These are phyloP conservation scores for Myoxocephalus aenaeus DNA, from an alignment of 2,797 vertebrate genomes.

Conservation along the genomic window DNA sequence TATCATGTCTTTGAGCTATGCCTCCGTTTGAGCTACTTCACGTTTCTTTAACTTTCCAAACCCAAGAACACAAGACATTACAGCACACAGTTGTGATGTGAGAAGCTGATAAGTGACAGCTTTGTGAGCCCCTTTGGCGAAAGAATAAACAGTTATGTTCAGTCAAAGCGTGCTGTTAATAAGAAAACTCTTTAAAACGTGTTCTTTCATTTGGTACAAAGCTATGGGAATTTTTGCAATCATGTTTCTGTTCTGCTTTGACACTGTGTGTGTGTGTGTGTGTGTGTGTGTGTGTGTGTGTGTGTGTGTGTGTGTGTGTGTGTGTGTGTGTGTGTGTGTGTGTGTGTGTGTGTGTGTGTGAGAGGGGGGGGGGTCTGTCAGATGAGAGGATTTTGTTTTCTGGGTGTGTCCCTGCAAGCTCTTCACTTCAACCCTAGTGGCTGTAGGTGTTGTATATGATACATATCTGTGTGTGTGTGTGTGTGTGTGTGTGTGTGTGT, in stretches of 20 bases:
- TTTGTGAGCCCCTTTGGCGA: conserved; percentile 63
- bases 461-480: conserved; percentile 4
- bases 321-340: conserved; percentile 26
- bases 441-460: conserved; percentile 31
- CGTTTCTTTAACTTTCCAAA: conserved; percentile 62
- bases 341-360: conserved; percentile 23
- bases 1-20: conserved; percentile 54
- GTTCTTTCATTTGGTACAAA: conserved; percentile 51
- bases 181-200: conserved; percentile 52
- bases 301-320: conserved; percentile 22
- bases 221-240: conserved; percentile 67
- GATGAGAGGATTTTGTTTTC: conserved; percentile 40
- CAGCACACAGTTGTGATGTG: conserved; percentile 53
- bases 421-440: conserved; percentile 33
- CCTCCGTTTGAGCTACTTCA: conserved; percentile 49
- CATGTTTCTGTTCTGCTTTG: conserved; percentile 74
- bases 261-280: conserved; percentile 24
- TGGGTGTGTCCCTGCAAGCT: conserved; percentile 63
- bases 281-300: conserved; percentile 29
- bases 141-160: conserved; percentile 63
- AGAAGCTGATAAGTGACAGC: conserved; percentile 60
- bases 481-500: background rate
- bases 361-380: conserved; percentile 8
- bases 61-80: conserved; percentile 50
- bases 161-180: conserved; percentile 67